These are phyloP conservation scores for Acleris laterana DNA, from an alignment of 2,888 invertebrate species.

Conservation along the genomic window DNA sequence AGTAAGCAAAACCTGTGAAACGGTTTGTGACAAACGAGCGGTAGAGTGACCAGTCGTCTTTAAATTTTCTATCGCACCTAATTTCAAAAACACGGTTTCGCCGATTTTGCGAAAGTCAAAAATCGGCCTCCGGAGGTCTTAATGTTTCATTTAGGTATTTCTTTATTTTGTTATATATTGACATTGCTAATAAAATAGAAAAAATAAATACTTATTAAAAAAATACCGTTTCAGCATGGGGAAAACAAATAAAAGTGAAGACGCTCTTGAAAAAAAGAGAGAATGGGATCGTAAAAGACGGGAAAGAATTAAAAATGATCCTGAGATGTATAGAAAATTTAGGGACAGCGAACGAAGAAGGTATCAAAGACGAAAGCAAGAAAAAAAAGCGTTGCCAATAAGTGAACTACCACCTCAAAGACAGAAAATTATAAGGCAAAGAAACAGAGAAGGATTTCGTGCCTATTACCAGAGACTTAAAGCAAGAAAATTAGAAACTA, in stretches of 20 bases:
- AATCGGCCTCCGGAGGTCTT: too few relatives aligned
- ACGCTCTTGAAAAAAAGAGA: constrained; percentile 12
- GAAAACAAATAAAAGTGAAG: neutral
- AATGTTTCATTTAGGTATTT: too few relatives aligned
- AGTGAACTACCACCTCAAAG: constrained; percentile 8
- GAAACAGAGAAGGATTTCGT: constrained; percentile 17
- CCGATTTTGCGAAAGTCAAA: too few relatives aligned
- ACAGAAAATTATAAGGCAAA: constrained; percentile 9
- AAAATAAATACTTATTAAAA: too few relatives aligned
- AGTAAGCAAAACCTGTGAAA: too few relatives aligned
- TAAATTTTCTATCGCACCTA: too few relatives aligned
- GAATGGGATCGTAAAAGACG: constrained; percentile 5
- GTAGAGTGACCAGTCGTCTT: too few relatives aligned
- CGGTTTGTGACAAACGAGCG: too few relatives aligned
- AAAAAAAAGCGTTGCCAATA: constrained; percentile 14
- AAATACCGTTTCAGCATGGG: too few relatives aligned
- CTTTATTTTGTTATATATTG: too few relatives aligned
- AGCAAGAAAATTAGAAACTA: neutral
- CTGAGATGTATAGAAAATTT: constrained; percentile 7
- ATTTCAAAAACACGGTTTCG: too few relatives aligned
- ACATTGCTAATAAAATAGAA: too few relatives aligned
- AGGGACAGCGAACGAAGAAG: constrained; percentile 5
- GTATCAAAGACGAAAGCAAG: constrained; percentile 12
- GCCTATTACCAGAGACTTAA: constrained; percentile 11
- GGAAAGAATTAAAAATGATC: constrained; percentile 17